Base-by-base conservation (phyloP, 2,113 vertebrate genomes). In the Centropus bengalensis region DNA sequence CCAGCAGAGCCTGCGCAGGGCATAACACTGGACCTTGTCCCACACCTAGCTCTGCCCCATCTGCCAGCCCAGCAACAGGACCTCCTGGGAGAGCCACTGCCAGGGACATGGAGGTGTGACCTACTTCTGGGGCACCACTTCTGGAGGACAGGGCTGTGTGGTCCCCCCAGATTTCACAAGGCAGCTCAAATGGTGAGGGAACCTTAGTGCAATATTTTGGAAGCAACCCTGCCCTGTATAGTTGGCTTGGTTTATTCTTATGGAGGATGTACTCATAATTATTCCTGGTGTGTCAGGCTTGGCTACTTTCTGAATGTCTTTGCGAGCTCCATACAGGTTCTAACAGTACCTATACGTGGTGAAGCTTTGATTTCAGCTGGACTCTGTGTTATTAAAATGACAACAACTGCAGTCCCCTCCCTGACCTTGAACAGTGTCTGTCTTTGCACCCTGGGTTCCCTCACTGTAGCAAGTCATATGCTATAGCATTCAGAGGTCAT, bases 61-160 rank as follows among this genome's bases (percentile, higher is more conserved):
- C 32, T 27, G 1, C 4, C 22, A 49, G 84, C 60, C 19, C 36
- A 13, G 84, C 2, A 0, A 28, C 54, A 32, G 8, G 28, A 49
- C 28, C 42, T 73, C 47, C 59, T 8, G 13, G 40, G 42, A 79
- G 32, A 74, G 42, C 24, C 28, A 4, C 42, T 3, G 27, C 44
- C 67, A 74, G 2, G 0, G 12, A 10, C 1, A 0, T 18, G 44
- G 17, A 28, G 9, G 6, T 30, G 45, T 6, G 17, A 66, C 14
- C 42, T 47, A 11, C 28, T 45, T 9, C 59, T 68, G 33, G 16
- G 40, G 14, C 45, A 51, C 10, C 18, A 15, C 54, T 55, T 52
- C 42, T 13, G 32, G 32, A 16, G 36, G 9, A 14, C 18, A 24
- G 56, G 30, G 44, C 68, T 64, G 16, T 69, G 49, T 5, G 44